A percentile compares a stretch with the other conserved stretches of the same genome.
Evolutionary conservation across 2,797 vertebrate genomes (phyloP).

Genomic region (Urosaurus nigricauda): DNA sequence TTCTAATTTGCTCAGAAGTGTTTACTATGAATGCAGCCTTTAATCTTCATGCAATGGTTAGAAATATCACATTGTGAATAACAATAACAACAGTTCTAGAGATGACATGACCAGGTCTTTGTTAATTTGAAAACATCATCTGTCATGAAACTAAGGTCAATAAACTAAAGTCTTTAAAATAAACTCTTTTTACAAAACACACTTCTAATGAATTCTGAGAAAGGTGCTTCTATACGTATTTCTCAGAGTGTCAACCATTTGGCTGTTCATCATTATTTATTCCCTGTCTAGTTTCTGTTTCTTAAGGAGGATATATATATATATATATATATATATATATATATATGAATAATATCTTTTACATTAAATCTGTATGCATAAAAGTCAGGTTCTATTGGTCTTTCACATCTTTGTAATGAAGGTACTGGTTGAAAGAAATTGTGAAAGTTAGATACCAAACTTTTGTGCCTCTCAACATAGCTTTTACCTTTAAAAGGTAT

Average conservation of each 20-base stretch:
- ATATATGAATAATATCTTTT: background rate
- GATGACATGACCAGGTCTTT: background rate
- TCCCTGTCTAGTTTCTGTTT: background rate
- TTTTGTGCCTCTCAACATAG: background rate
- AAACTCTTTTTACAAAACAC: background rate
- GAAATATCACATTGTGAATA: background rate
- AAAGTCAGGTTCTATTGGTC: background rate
- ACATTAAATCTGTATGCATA: background rate
- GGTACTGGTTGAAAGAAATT: too few species aligned
- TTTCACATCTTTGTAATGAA: background rate
- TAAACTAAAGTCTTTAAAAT: constrained; percentile 11
- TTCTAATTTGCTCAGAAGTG: background rate
- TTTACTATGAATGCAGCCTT: background rate
- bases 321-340: too few species aligned
- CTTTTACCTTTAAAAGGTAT: background rate
- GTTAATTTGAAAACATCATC: constrained; percentile 8
- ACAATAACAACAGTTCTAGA: background rate
- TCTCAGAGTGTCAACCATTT: background rate
- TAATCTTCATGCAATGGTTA: background rate
- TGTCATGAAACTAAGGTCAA: background rate
- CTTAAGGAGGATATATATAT: too few species aligned
- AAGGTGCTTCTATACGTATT: background rate
- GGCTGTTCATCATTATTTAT: background rate
- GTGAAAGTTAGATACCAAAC: background rate
- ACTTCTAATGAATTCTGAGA: background rate